Percentiles rank a stretch among this genome's conserved stretches.
Conservation (phyloP, 2,797 vertebrate species). For the Chelonia mydas region DNA sequence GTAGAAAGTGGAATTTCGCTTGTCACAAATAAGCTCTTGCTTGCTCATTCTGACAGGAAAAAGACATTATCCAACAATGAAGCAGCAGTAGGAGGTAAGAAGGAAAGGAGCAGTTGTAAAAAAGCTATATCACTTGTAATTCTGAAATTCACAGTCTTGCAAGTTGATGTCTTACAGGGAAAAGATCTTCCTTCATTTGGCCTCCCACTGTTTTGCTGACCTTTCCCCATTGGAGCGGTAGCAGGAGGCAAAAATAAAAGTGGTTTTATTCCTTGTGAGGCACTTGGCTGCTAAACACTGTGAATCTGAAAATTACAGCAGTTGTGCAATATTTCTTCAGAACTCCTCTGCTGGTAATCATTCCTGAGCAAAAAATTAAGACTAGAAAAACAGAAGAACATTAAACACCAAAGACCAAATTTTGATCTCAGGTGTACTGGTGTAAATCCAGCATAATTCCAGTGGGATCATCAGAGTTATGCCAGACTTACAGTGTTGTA, state of each 20-base stretch:
- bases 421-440: background rate
- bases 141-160: conserved; percentile 52
- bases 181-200: conserved; percentile 57
- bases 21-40: conserved; percentile 26
- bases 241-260: conserved; percentile 71
- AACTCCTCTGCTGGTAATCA: conserved; percentile 20
- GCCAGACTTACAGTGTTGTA: background rate
- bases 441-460: background rate
- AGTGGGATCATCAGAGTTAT: conserved; percentile 22
- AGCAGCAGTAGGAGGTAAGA: conserved; percentile 26
- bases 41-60: conserved; percentile 26
- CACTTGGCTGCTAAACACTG: conserved; percentile 64
- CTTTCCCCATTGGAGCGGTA: conserved; percentile 58
- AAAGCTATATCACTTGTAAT: conserved; percentile 9
- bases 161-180: conserved; percentile 48
- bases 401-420: conserved; percentile 37
- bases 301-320: conserved; percentile 62
- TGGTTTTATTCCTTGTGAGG: conserved; percentile 67
- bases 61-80: conserved; percentile 29
- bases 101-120: conserved; percentile 46
- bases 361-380: conserved; percentile 63
- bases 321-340: conserved; percentile 32
- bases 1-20: conserved; percentile 25
- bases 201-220: conserved; percentile 66
- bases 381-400: conserved; percentile 39